Evolutionary conservation across 2,113 vertebrate species (phyloP).

Genomic region (Meleagris gallopavo): DNA sequence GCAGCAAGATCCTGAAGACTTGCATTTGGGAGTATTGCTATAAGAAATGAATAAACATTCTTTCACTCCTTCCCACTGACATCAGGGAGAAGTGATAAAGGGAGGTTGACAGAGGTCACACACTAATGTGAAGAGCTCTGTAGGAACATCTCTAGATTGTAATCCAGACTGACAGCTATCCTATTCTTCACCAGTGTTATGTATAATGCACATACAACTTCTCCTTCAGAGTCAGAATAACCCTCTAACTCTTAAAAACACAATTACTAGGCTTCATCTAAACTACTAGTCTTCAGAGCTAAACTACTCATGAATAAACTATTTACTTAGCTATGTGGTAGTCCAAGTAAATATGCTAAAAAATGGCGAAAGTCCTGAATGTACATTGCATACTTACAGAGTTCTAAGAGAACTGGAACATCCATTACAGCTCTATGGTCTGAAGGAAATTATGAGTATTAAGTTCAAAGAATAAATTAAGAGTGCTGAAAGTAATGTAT

Average conservation of each 20-base stretch:
- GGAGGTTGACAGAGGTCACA: background rate
- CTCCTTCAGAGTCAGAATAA: background rate
- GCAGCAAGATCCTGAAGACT: background rate
- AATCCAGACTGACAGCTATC: conserved; percentile 4
- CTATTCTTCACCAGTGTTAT: background rate
- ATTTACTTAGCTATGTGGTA: background rate
- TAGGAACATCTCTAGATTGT: background rate
- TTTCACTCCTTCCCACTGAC: background rate
- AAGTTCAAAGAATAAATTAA: background rate
- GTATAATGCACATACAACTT: background rate
- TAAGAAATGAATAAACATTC: conserved; percentile 24
- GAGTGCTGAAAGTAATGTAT: background rate
- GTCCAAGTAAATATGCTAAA: background rate
- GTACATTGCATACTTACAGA: background rate
- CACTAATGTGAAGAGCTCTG: background rate
- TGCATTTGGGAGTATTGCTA: background rate
- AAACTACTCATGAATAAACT: background rate
- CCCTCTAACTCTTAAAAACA: background rate
- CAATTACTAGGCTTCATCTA: background rate
- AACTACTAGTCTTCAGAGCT: background rate
- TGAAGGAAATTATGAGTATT: background rate
- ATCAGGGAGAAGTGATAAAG: background rate
- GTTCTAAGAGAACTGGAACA: background rate
- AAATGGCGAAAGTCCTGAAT: background rate
- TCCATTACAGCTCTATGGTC: background rate